These are phyloP conservation scores for Drosophila cardini DNA, from an alignment of 1,140 invertebrate species.

Conservation along the genomic window DNA sequence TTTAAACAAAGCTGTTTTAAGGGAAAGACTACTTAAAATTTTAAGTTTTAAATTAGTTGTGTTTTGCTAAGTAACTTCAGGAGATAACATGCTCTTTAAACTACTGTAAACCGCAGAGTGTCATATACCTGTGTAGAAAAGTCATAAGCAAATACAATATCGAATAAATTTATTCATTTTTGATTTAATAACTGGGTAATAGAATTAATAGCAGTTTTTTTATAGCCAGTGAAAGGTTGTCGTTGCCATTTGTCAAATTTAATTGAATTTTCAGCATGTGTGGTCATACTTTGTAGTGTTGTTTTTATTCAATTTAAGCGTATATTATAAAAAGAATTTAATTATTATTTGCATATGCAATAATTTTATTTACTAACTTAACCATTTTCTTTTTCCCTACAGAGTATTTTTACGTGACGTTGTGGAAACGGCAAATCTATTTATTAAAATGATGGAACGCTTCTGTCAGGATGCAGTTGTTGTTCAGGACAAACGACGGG, in stretches of 20 bases:
- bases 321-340: conserved; percentile 59
- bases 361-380: conserved; percentile 64
- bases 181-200: conserved; percentile 15
- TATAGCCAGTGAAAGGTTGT: conserved; percentile 15
- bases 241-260: conserved; percentile 52
- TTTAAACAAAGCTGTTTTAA: no score
- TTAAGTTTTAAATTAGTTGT: no score
- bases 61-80: no score
- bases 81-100: background rate
- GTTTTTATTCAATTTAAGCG: conserved; percentile 59
- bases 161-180: conserved; percentile 16
- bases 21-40: no score
- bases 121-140: background rate
- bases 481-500: conserved; percentile 88
- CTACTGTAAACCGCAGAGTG: background rate
- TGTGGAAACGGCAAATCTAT: conserved; percentile 95
- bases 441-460: conserved; percentile 95
- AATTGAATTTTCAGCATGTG: conserved; percentile 72
- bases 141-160: conserved; percentile 7
- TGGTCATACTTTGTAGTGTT: conserved; percentile 40
- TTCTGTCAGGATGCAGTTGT: conserved; percentile 91
- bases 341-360: conserved; percentile 58
- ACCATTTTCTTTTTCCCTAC: conserved; percentile 24
- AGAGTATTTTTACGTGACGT: conserved; percentile 94
- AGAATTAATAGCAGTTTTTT: conserved; percentile 39